Conservation (phyloP, 2,113 vertebrate species). For the Podilymbus podiceps region DNA sequence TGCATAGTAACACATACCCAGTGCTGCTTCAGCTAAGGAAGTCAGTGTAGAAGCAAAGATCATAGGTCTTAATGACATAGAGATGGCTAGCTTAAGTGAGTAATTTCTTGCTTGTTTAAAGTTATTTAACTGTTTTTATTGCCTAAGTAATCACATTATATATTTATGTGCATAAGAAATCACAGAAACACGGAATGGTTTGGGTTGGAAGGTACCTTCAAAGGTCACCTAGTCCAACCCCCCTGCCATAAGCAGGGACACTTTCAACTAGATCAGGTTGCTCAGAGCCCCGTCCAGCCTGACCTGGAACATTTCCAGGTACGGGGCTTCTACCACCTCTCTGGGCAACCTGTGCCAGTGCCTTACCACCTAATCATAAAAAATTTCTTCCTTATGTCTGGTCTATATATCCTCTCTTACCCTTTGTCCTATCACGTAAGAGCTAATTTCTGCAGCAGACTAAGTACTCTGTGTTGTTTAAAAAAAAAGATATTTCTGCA, state of each 20-base stretch:
- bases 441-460: background rate
- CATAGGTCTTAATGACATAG: background rate
- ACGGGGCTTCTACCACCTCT: too few relatives aligned
- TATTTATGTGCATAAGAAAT: background rate
- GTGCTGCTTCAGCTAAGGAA: background rate
- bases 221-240: too few relatives aligned
- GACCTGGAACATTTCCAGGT: too few relatives aligned
- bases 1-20: background rate
- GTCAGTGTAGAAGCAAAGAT: background rate
- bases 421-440: background rate
- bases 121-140: background rate
- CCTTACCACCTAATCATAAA: too few relatives aligned
- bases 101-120: background rate
- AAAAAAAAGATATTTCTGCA: background rate
- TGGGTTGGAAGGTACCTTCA: too few relatives aligned
- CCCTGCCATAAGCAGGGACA: too few relatives aligned
- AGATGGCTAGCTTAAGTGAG: background rate
- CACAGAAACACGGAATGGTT: too few relatives aligned
- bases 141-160: rapidly evolving
- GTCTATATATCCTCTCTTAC: too few relatives aligned
- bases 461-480: background rate
- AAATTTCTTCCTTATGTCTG: too few relatives aligned
- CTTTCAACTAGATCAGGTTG: too few relatives aligned
- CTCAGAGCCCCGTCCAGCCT: too few relatives aligned
- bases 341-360: too few relatives aligned